phyloP scores from a whole-genome alignment of 1,140 invertebrate species.

The Drosophila murphyi region DNA sequence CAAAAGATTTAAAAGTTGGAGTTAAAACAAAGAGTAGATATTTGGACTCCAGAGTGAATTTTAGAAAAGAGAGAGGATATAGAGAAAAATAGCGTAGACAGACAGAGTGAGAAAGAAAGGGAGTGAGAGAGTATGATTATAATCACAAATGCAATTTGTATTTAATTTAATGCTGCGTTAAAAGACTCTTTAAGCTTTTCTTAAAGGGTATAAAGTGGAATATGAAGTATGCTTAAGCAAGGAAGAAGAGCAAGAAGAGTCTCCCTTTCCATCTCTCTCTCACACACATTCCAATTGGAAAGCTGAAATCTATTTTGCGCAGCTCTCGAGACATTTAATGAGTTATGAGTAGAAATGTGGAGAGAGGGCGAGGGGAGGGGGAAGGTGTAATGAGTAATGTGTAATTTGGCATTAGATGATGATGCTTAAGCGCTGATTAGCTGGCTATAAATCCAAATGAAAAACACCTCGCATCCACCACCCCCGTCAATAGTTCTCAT shows the following conservation, averaged over 20 bases:
- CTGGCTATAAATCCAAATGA: conserved; percentile 17
- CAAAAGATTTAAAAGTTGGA: too few relatives aligned
- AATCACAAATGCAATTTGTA: too few relatives aligned
- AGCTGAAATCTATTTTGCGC: not conserved
- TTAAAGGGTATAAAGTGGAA: not conserved
- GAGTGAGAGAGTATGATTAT: too few relatives aligned
- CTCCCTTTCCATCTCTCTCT: too few relatives aligned
- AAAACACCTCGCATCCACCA: not conserved
- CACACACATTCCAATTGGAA: conserved; percentile 10
- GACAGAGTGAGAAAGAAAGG: too few relatives aligned
- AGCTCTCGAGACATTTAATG: conserved; percentile 14
- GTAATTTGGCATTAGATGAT: conserved; percentile 31
- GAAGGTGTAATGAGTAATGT: conserved; percentile 5
- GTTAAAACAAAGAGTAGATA: too few relatives aligned
- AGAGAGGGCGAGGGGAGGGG: not conserved
- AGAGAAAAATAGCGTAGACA: too few relatives aligned
- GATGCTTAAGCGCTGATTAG: conserved; percentile 23
- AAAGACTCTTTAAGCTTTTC: not conserved
- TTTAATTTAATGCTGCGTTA: too few relatives aligned
- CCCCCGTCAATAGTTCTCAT: too few relatives aligned
- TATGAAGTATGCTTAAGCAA: not conserved
- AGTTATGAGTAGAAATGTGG: not conserved
- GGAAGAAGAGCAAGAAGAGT: not conserved
- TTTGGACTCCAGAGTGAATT: too few relatives aligned
- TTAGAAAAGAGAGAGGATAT: too few relatives aligned